Conservation (phyloP, 2,797 vertebrate species). For the Gadopsis bispinosus region DNA sequence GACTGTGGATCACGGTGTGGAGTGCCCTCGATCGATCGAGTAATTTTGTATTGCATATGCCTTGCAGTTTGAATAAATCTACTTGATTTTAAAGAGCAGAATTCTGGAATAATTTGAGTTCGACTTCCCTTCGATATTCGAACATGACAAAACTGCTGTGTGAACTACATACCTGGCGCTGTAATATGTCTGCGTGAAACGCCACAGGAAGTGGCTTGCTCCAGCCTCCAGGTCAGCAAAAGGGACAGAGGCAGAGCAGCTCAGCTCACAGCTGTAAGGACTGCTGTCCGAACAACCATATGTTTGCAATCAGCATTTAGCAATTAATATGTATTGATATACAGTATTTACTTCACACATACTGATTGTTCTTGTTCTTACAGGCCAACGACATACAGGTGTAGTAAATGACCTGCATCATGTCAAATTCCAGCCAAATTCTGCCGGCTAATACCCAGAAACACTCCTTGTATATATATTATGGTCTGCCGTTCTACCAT, state of each 20-base stretch:
- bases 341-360: neutral
- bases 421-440: conserved; percentile 8
- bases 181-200: neutral
- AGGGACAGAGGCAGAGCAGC: conserved; percentile 14
- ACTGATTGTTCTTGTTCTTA: conserved; percentile 1
- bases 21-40: too few relatives aligned
- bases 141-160: neutral
- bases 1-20: too few relatives aligned
- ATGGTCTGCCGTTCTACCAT: conserved; percentile 16
- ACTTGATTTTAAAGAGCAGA: too few relatives aligned
- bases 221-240: conserved; percentile 33
- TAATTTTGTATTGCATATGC: too few relatives aligned
- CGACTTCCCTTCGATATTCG: too few relatives aligned
- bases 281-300: neutral
- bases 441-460: conserved; percentile 15
- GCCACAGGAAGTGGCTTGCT: neutral
- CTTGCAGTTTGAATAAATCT: too few relatives aligned
- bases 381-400: conserved; percentile 3
- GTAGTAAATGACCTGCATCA: conserved; percentile 10
- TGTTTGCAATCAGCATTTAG: neutral
- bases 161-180: neutral
- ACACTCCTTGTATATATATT: conserved; percentile 19
- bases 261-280: conserved; percentile 2
- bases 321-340: neutral
- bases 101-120: too few relatives aligned